Conservation (phyloP, 2,888 invertebrate species). For the Melanophora roralis region DNA sequence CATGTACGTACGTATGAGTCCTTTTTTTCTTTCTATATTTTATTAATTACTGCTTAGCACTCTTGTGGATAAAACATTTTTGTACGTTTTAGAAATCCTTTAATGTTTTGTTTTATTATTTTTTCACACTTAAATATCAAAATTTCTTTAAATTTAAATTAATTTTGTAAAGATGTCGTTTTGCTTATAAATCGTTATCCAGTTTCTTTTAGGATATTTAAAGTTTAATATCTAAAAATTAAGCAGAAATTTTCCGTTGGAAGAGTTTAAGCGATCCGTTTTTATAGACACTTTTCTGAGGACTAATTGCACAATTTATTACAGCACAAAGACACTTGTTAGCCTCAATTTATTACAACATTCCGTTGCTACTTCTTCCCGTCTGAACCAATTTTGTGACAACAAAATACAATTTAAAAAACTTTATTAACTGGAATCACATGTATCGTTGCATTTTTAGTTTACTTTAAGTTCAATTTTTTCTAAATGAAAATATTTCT, state of each 20-base stretch:
- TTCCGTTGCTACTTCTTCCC: not conserved
- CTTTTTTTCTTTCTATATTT: too few species aligned
- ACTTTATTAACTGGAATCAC: conserved; percentile 52
- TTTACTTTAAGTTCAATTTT: conserved; percentile 14
- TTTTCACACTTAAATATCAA: conserved; percentile 13
- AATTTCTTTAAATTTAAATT: too few species aligned
- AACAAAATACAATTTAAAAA: conserved; percentile 21
- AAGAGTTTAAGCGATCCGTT: conserved; percentile 29
- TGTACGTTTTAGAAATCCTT: not conserved
- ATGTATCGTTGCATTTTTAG: conserved; percentile 25
- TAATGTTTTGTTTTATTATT: not conserved
- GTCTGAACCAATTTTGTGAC: conserved; percentile 1
- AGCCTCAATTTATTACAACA: conserved; percentile 25
- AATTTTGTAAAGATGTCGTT: not conserved
- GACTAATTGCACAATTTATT: conserved; percentile 53
- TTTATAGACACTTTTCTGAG: conserved; percentile 41
- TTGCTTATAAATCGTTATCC: too few species aligned
- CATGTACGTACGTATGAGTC: too few species aligned
- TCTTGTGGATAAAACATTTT: too few species aligned
- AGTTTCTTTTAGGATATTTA: not conserved
- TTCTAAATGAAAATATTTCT: conserved; percentile 3
- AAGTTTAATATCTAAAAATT: not conserved
- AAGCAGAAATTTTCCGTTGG: not conserved
- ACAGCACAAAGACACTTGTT: conserved; percentile 19
- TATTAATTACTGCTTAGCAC: too few species aligned